Base-by-base conservation (phyloP, 2,797 vertebrate species). In the Enteromius paludinosus region DNA sequence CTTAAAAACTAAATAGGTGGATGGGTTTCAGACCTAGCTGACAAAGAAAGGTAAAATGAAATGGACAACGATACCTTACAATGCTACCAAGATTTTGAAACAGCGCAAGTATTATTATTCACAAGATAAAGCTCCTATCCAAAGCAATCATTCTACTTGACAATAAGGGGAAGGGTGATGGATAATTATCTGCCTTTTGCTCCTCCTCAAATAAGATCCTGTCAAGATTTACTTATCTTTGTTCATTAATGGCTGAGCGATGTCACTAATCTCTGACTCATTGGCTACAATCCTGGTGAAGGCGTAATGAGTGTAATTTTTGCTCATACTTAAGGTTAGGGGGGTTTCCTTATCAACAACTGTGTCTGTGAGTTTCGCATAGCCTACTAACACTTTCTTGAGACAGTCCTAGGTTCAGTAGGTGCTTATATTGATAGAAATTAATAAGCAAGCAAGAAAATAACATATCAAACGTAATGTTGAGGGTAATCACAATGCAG, bases 381-480 rank as follows among this genome's bases (percentile, higher is more conserved):
- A 6, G 28, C 28, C 5, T 10, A 72, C 17, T n/a, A 28, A 33
- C 5, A 72, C 7, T 52, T 49, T 71, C 69, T 54, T 73, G 30
- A 38, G 12, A 33, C 15, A 15, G 20, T 12, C 18, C 10, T 33
- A 72, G 10, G 17, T 47, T 49, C 18, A 49, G 45, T 47, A 30
- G 43, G 4, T 49, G 9, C 18, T 14, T n/a, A 72, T 18, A 33
- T 5, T 11, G 10, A 28, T 20, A 68, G 73, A 70, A 70, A 77
- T 73, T 52, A 85, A 85, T 86, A 83, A 82, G 84, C 66, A 87
- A 89, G 66, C 20, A 28, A 68, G 5, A 0, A 71, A 28, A 23
- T 70, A 2, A 17, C 47, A 47, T 47, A 43, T 72, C 41, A 78
- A 68, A 69, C 30, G 20, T 45, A 62, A 62, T 25, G 2, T 12